phyloP scores from a whole-genome alignment of 2,888 invertebrate genomes.

The Stictocephala bisonia region DNA sequence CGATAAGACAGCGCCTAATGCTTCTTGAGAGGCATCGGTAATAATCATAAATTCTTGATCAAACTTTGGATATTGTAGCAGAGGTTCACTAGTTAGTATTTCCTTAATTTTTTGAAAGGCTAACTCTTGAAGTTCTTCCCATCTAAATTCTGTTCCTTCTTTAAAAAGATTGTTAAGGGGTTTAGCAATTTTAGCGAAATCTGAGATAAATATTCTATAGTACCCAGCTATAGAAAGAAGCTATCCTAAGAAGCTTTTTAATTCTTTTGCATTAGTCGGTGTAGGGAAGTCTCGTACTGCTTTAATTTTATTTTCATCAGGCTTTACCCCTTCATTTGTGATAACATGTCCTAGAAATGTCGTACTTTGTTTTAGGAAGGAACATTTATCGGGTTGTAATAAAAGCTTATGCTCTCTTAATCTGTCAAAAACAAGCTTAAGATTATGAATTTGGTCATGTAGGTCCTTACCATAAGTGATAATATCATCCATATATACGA shows the following conservation, averaged over 20 bases:
- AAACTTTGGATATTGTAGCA: conserved; percentile 43
- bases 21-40: conserved; percentile 42
- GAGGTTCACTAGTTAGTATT: conserved; percentile 28
- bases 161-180: conserved; percentile 32
- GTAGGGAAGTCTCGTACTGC: not conserved
- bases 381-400: conserved; percentile 12
- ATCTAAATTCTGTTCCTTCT: conserved; percentile 2
- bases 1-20: conserved; percentile 38
- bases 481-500: conserved; percentile 40
- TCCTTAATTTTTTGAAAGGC: conserved; percentile 49
- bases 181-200: conserved; percentile 36
- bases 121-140: conserved; percentile 33
- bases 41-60: conserved; percentile 42
- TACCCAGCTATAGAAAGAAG: conserved; percentile 10
- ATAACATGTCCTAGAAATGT: conserved; percentile 1
- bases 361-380: not conserved
- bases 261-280: conserved; percentile 24
- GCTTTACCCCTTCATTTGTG: not conserved
- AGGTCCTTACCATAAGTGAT: not conserved
- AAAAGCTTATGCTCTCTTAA: not conserved
- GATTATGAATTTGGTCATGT: conserved; percentile 7
- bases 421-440: conserved; percentile 20
- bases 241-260: conserved; percentile 19
- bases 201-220: conserved; percentile 12
- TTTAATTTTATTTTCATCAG: conserved; percentile 7